Evolutionary conservation across 2,797 vertebrate species (phyloP), one percentile per base, ranked within the genome.

Genomic region (Peromyscus attwateri): DNA sequence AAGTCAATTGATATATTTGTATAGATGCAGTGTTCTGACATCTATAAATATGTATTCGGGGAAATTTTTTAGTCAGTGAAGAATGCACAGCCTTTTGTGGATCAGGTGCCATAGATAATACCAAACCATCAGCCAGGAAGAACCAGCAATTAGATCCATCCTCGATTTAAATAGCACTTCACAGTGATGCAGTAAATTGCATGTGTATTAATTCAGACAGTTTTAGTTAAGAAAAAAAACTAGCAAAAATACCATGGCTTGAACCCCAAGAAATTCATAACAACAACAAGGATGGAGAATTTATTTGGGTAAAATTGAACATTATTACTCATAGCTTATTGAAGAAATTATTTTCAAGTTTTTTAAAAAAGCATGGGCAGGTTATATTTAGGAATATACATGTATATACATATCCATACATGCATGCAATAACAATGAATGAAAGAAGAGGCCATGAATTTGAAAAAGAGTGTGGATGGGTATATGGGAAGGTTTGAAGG

Each of bases 101-200:
- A 96, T 95, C 73, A 98, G 89, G 70, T 82, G 85, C 94, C 97
- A 97, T 88, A 98, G 96, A 96, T 95, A 98, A 97, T 95, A 75
- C 19, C 60, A 92, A 96, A 66, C 60, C 97, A 95, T 96, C 97
- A 97, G 88, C 94, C 75, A 98, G 49, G 12, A 96, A 96, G 49
- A 95, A 97, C 80, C 94, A 98, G 96, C 97, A 97, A 98, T 98
- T 98, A 97, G 94, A 98, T 94, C 80, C 95, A 94, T 96, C 97
- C 97, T 98, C 8, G 6, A 95, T 95, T 96, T 95, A 98, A 98
- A 98, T 83, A 96, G 97, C 97, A 98, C 97, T 98, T 98, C 57
- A 97, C 94, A 98, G 92, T 2, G 91, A 96, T 94, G 37, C 98
- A 87, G 95, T 96, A 97, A 98, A 98, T 98, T 97, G 92, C 87